Conservation (phyloP, 2,797 vertebrate genomes). For the Chrosomus eos region DNA sequence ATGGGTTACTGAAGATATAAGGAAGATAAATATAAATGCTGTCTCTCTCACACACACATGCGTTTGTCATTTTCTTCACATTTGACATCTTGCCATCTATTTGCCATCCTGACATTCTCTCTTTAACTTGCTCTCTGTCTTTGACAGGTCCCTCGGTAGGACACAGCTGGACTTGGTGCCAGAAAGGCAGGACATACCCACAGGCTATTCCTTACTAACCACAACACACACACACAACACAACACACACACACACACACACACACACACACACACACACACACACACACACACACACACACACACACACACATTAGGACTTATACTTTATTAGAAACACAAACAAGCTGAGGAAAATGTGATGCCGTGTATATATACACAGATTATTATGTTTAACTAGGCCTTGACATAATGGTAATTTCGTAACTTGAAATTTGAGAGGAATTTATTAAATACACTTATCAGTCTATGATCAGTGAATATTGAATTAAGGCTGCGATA, state of each 20-base stretch:
- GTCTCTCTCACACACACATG: background rate
- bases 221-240: background rate
- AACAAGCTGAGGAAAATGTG: background rate
- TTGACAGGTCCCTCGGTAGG: slow-evolving; percentile 18
- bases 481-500: background rate
- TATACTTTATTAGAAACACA: slow-evolving; percentile 34
- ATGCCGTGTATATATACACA: background rate
- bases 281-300: slow-evolving; percentile 25
- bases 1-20: background rate
- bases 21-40: background rate
- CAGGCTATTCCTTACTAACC: slow-evolving; percentile 16
- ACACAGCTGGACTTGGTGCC: slow-evolving; percentile 61
- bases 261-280: slow-evolving; percentile 31
- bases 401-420: background rate
- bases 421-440: background rate
- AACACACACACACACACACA: background rate
- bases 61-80: slow-evolving; percentile 9
- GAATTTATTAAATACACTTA: background rate
- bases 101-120: background rate
- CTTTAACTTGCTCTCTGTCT: slow-evolving; percentile 5
- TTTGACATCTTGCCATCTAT: background rate
- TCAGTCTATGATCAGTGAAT: background rate
- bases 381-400: background rate
- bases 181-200: slow-evolving; percentile 11
- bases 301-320: slow-evolving; percentile 5